phyloP scores from a whole-genome alignment of 2,888 invertebrate genomes.

The Euspilapteryx auroguttella region DNA sequence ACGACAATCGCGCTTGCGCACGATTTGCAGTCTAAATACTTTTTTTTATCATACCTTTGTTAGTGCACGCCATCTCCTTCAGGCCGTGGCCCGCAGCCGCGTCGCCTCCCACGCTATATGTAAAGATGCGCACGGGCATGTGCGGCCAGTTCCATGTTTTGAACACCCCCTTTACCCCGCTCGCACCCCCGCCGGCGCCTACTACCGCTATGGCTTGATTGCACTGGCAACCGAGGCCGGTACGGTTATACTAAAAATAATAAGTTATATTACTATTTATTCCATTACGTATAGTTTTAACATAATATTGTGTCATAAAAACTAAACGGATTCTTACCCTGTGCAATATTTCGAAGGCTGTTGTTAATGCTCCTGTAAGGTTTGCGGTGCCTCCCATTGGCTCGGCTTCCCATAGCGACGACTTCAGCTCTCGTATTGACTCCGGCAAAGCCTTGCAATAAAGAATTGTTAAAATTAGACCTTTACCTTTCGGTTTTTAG shows the following conservation, averaged over 20 bases:
- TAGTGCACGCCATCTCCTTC: constrained; percentile 94
- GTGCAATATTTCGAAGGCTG: constrained; percentile 89
- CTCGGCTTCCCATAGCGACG: constrained; percentile 72
- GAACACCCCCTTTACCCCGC: constrained; percentile 65
- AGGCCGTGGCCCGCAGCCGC: constrained; percentile 84
- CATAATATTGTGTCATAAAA: too few relatives aligned
- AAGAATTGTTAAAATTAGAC: too few relatives aligned
- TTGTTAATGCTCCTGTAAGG: constrained; percentile 87
- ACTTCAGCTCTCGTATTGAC: constrained; percentile 79
- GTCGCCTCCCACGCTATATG: constrained; percentile 93
- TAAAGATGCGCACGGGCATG: constrained; percentile 93
- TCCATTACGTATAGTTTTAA: too few relatives aligned
- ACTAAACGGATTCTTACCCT: too few relatives aligned
- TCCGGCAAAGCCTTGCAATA: constrained; percentile 86
- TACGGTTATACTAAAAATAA: constrained; percentile 72
- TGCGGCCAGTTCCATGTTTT: constrained; percentile 89
- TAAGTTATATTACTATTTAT: too few relatives aligned
- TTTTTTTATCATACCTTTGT: constrained; percentile 72
- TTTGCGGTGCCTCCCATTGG: constrained; percentile 79
- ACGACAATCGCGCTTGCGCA: too few relatives aligned
- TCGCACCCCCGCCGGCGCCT: constrained; percentile 90
- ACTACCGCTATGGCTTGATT: constrained; percentile 99
- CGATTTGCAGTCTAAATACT: neutral
- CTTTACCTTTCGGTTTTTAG: too few relatives aligned
- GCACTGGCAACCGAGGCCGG: constrained; percentile 87